A percentile compares a stretch with the other conserved stretches of the same genome.
Evolutionary conservation across 1,140 invertebrate species (phyloP).

Genomic region (Zelostemma sp.): DNA sequence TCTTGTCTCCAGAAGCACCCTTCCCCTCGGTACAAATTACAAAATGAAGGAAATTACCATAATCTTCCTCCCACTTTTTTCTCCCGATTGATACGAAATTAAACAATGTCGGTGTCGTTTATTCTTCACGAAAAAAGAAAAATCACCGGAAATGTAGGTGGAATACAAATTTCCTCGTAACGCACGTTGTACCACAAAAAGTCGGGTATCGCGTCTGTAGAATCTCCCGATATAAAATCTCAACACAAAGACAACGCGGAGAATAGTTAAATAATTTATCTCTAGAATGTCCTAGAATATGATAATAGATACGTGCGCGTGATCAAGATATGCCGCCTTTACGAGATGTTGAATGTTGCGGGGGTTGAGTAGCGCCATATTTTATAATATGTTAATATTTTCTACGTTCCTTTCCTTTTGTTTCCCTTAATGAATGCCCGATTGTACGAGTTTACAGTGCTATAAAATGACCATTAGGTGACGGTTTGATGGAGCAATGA

Average conservation of each 20-base stretch:
- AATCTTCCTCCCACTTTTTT: background rate
- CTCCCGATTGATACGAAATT: background rate
- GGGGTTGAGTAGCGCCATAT: conserved; percentile 15
- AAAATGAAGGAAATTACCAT: conserved; percentile 6
- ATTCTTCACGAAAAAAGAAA: background rate
- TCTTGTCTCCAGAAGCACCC: conserved; percentile 8
- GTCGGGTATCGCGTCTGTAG: background rate
- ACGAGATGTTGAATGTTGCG: conserved; percentile 5
- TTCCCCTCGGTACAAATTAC: background rate
- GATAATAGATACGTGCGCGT: conserved; percentile 6
- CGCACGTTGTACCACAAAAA: background rate
- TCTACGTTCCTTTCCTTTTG: conserved; percentile 3
- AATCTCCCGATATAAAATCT: conserved; percentile 3
- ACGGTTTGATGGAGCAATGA: no score
- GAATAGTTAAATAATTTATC: conserved; percentile 30
- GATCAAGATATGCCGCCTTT: conserved; percentile 9
- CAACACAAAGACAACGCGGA: background rate
- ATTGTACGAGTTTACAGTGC: no score
- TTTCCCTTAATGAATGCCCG: no score
- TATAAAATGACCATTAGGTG: no score
- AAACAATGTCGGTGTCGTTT: background rate
- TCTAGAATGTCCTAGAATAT: conserved; percentile 11
- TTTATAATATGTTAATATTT: conserved; percentile 23
- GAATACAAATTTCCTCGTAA: conserved; percentile 17
- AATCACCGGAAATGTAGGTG: background rate